Evolutionary conservation across 2,888 invertebrate genomes (phyloP), one percentile per base, ranked within the genome.

Genomic region (Tanytarsus gracilentus): DNA sequence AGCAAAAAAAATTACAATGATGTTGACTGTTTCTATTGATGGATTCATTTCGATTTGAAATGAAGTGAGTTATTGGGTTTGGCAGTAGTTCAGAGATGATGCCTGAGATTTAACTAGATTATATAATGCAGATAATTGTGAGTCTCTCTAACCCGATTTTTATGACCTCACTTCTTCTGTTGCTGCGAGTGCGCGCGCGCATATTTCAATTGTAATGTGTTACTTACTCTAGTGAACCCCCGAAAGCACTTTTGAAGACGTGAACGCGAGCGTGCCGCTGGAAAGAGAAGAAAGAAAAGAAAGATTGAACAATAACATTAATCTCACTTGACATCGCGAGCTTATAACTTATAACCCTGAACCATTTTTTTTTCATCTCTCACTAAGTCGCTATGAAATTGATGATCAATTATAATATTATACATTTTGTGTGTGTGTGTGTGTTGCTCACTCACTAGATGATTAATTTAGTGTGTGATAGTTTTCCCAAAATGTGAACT

Each of bases 121-220:
- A 55, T 55, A 55, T 40, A 55, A 55, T 33, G 51, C 39, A 55
- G 55, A 55, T 55, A 55, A 55, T 55, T 55, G 55, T 55, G 23
- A 25, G 36, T 36, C n/a, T 14, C 36, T 36, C 11, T 40, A 25
- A 55, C 55, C 55, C 40, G n/a, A n/a, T n/a, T 40, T 55, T 55
- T 55, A 55, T 40, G 39, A 55, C 55, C 55, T 55, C 39, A 36
- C 16, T 14, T 55, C 39, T 55, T 40, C 39, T 40, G 39, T 33
- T 40, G 49, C 36, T n/a, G 14, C 16, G n/a, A 9, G 11, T 44
- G 18, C 44, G 44, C n/a, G n/a, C 16, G 36, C 16, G 44, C 44
- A 44, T 18, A 18, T 18, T 44, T n/a, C n/a, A n/a, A n/a, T n/a
- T n/a, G n/a, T n/a, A n/a, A n/a, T n/a, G n/a, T n/a, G n/a, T n/a